Evolutionary conservation across 2,797 vertebrate genomes (phyloP).

Genomic region (Halcyon chelicuti): DNA sequence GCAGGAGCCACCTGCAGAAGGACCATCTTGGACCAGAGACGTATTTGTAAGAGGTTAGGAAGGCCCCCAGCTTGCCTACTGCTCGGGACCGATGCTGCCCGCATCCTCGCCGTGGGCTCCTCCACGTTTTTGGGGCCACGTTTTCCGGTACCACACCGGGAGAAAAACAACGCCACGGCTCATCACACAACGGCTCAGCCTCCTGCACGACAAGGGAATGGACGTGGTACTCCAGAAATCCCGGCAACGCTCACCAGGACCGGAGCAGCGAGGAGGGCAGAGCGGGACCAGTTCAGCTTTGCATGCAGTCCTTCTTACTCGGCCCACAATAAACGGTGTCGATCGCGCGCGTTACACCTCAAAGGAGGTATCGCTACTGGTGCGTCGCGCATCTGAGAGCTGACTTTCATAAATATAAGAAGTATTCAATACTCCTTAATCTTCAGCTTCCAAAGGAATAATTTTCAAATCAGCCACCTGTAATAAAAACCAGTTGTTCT

Average conservation of each 20-base stretch:
- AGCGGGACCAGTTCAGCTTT: fast-evolving
- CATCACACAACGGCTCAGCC: neutral
- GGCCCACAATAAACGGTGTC: fast-evolving
- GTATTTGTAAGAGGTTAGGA: neutral
- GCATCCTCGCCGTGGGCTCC: neutral
- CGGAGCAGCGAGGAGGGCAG: neutral
- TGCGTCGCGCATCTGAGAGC: neutral
- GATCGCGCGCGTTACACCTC: fast-evolving
- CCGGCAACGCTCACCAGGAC: neutral
- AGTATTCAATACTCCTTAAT: fast-evolving
- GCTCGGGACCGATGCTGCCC: neutral
- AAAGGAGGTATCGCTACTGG: neutral
- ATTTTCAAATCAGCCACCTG: neutral
- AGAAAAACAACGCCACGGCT: fast-evolving
- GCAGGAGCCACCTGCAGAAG: neutral
- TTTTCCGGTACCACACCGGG: neutral
- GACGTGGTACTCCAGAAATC: neutral
- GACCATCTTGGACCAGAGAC: too few relatives aligned
- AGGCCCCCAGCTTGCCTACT: neutral
- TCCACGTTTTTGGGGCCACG: neutral
- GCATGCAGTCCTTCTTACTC: fast-evolving
- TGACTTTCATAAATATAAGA: neutral
- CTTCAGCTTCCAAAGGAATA: neutral
- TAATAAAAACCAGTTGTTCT: neutral
- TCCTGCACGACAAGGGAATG: neutral